A percentile compares a stretch with the other conserved stretches of the same genome.
phyloP scores from a whole-genome alignment of 2,113 vertebrate species.

The Trogon surrucura region DNA sequence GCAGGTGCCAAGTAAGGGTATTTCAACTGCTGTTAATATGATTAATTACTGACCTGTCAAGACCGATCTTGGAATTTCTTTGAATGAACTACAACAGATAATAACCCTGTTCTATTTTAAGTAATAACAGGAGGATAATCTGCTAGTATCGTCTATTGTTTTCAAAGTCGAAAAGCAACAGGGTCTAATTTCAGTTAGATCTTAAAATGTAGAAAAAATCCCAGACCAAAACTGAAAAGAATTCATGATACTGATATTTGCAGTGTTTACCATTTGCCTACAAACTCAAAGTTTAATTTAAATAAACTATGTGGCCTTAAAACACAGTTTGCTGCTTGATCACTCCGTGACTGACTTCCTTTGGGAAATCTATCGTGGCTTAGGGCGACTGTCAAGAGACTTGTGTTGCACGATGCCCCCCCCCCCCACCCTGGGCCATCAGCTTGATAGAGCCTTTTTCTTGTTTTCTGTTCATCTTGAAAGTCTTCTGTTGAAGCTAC shows the following conservation, averaged over 20 bases:
- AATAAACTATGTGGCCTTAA: neutral
- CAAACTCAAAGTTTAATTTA: neutral
- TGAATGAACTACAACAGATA: neutral
- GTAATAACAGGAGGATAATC: conserved; percentile 1
- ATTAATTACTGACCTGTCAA: conserved; percentile 18
- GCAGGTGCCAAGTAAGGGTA: neutral
- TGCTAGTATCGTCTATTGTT: neutral
- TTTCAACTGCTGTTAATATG: neutral
- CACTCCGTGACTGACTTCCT: neutral
- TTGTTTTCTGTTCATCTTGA: conserved; percentile 16
- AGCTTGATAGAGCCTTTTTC: neutral
- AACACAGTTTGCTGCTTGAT: neutral
- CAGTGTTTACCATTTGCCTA: neutral
- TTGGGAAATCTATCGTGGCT: neutral
- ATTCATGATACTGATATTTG: neutral
- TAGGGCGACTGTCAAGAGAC: neutral
- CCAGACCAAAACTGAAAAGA: neutral
- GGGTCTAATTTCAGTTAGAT: neutral
- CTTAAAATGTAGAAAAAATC: neutral
- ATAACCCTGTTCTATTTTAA: neutral
- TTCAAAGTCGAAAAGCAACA: neutral
- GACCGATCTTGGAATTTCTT: neutral
- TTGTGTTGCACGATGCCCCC: neutral
- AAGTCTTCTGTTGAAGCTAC: conserved; percentile 17
- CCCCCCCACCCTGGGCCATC: neutral